Conservation (phyloP, 1,140 invertebrate genomes). For the Sitobion miscanthi region DNA sequence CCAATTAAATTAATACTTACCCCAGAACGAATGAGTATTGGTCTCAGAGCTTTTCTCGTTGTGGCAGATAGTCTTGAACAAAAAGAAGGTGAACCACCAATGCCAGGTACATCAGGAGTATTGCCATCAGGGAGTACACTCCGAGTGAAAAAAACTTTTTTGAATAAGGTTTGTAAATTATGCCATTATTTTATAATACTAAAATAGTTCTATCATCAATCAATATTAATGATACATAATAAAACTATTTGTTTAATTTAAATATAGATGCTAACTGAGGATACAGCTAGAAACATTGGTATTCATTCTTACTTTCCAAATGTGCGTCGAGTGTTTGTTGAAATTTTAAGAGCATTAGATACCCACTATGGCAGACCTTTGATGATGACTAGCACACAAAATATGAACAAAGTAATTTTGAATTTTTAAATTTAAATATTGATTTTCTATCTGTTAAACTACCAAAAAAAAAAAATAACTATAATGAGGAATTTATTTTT, state of each 20-base stretch:
- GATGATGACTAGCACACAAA: conserved; percentile 95
- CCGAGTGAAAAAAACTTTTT: conserved; percentile 93
- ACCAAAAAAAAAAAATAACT: neutral
- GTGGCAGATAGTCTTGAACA: conserved; percentile 98
- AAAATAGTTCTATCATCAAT: neutral
- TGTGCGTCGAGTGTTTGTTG: conserved; percentile 93
- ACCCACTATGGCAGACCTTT: conserved; percentile 92
- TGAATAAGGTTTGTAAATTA: conserved; percentile 74
- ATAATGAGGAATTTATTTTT: neutral
- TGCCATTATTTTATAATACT: neutral
- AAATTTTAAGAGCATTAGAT: conserved; percentile 94
- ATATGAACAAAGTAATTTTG: conserved; percentile 80
- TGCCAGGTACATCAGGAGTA: conserved; percentile 93
- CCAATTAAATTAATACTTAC: conserved; percentile 94
- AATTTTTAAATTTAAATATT: neutral
- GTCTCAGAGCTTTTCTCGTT: conserved; percentile 93
- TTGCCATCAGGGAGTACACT: conserved; percentile 94
- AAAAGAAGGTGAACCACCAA: conserved; percentile 97
- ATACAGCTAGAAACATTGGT: conserved; percentile 93
- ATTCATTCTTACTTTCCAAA: conserved; percentile 96
- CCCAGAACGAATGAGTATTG: conserved; percentile 98
- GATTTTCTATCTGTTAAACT: neutral
- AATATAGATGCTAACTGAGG: conserved; percentile 86
- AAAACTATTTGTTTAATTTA: neutral
- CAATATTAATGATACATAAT: neutral